phyloP scores from a whole-genome alignment of 2,888 invertebrate species.

The Phalera bucephala region DNA sequence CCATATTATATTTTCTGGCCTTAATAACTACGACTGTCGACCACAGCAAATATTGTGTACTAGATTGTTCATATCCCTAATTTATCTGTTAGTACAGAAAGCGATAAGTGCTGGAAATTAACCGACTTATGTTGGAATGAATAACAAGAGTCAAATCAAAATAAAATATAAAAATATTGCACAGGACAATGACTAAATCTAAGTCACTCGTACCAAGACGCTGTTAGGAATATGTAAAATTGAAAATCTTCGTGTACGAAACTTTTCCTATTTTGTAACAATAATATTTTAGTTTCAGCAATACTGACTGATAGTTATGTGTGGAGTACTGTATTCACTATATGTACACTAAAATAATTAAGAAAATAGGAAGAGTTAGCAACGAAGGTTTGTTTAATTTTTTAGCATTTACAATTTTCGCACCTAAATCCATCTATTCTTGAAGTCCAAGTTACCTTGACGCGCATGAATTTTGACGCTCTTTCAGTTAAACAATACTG shows the following conservation, averaged over 20 bases:
- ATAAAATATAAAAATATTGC: conserved; percentile 42
- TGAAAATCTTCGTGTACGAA: conserved; percentile 45
- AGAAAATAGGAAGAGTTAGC: conserved; percentile 46
- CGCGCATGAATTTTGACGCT: conserved; percentile 44
- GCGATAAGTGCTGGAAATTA: conserved; percentile 3
- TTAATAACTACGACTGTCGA: too few relatives aligned
- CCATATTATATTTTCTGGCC: too few relatives aligned
- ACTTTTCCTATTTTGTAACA: conserved; percentile 47
- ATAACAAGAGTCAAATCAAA: conserved; percentile 50
- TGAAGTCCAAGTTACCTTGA: conserved; percentile 78
- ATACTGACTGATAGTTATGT: too few relatives aligned
- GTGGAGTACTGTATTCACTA: too few relatives aligned
- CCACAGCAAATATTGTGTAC: too few relatives aligned
- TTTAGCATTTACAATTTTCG: conserved; percentile 75
- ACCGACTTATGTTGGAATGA: conserved; percentile 17
- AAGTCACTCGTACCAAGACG: conserved; percentile 81
- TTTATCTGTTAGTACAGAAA: background rate
- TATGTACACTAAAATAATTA: too few relatives aligned
- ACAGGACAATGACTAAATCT: conserved; percentile 61
- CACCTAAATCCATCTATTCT: conserved; percentile 80
- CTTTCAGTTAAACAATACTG: conserved; percentile 46
- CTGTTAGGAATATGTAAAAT: conserved; percentile 68
- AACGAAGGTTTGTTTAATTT: conserved; percentile 41
- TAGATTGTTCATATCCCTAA: conserved; percentile 4
- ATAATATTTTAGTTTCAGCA: too few relatives aligned